Conservation (phyloP, 2,113 vertebrate genomes). For the Engystomops pustulosus region DNA sequence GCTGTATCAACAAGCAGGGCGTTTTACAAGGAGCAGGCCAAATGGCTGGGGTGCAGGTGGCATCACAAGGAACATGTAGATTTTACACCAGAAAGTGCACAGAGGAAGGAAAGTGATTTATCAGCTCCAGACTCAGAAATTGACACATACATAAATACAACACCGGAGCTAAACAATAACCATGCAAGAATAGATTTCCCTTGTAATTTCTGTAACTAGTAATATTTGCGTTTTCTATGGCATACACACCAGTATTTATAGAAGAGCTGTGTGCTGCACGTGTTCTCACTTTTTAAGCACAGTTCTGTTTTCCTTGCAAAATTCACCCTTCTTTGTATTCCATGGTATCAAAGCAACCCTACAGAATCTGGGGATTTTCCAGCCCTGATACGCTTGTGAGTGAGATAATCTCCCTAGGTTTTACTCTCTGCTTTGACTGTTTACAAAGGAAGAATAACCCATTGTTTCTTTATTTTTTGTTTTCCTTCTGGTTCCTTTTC, state of each 20-base stretch:
- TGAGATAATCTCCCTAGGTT: slow-evolving; percentile 56
- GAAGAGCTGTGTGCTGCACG: background rate
- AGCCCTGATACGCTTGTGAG: slow-evolving; percentile 47
- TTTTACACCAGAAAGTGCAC: slow-evolving; percentile 16
- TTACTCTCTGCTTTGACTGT: slow-evolving; percentile 47
- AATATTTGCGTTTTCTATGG: background rate
- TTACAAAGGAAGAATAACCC: slow-evolving; percentile 53
- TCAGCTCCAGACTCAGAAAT: background rate
- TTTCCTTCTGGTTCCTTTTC: slow-evolving; percentile 45
- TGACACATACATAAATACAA: background rate
- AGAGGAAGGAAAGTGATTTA: background rate
- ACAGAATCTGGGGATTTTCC: slow-evolving; percentile 53
- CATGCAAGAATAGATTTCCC: background rate
- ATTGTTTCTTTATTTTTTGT: slow-evolving; percentile 57
- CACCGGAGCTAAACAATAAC: background rate
- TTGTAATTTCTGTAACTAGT: slow-evolving; percentile 4
- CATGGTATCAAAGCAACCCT: slow-evolving; percentile 27
- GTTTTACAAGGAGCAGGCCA: slow-evolving; percentile 42
- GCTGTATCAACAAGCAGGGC: slow-evolving; percentile 49
- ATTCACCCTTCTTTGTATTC: slow-evolving; percentile 44
- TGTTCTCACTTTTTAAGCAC: slow-evolving; percentile 33
- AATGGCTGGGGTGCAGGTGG: slow-evolving; percentile 53
- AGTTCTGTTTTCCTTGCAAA: slow-evolving; percentile 30
- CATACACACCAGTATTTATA: background rate
- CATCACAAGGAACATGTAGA: slow-evolving; percentile 9